Evolutionary conservation across 2,113 vertebrate genomes (phyloP).

Genomic region (Merops nubicus): DNA sequence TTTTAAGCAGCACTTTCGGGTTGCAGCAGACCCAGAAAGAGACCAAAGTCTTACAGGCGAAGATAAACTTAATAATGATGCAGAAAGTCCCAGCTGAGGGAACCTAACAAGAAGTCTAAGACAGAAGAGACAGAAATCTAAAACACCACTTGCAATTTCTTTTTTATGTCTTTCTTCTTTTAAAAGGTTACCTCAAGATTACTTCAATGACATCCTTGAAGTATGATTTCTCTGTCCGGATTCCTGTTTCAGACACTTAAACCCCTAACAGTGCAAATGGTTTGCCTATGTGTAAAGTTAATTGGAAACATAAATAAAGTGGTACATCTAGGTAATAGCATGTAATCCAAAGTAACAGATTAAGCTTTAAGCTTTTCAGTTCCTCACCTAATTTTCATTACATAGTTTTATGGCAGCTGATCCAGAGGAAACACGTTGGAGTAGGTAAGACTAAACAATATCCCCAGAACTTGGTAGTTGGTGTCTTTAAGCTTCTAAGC

Average conservation of each 20-base stretch:
- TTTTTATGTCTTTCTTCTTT: not conserved
- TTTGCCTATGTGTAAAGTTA: not conserved
- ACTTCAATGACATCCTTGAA: not conserved
- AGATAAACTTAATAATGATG: not conserved
- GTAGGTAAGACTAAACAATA: not conserved
- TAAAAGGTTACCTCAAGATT: not conserved
- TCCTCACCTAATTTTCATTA: not conserved
- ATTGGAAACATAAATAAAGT: not conserved
- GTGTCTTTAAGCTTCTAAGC: not conserved
- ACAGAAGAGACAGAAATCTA: not conserved
- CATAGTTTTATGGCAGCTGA: not conserved
- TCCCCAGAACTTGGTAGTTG: not conserved
- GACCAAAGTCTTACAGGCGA: not conserved
- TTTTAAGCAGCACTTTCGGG: not conserved
- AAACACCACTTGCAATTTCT: not conserved
- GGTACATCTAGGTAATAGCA: not conserved
- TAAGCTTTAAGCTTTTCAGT: not conserved
- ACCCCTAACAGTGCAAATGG: not conserved
- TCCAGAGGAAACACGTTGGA: not conserved
- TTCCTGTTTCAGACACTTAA: not conserved
- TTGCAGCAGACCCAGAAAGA: not conserved
- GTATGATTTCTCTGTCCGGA: not conserved
- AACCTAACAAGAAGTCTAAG: not conserved
- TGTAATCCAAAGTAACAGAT: not conserved
- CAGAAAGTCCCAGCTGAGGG: not conserved